Evolutionary conservation across 2,797 vertebrate genomes (phyloP).

Genomic region (Onychomys leucogaster): DNA sequence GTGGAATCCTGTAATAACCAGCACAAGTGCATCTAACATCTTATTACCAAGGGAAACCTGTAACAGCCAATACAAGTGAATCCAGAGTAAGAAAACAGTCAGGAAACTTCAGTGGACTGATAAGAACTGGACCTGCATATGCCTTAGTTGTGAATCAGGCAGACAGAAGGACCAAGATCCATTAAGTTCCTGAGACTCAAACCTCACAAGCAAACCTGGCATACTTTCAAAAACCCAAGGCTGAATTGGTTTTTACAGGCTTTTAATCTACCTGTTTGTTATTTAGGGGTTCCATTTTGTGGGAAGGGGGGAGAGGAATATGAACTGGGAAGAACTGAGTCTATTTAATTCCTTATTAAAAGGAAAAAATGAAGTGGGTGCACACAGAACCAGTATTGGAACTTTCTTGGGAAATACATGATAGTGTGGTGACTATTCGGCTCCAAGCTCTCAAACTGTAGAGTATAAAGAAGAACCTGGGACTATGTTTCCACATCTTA

Average conservation of each 20-base stretch:
- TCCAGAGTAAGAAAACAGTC: not conserved
- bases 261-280: not conserved
- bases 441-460: not conserved
- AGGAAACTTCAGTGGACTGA: not conserved
- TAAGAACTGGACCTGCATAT: not conserved
- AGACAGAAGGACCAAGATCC: not conserved
- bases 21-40: not conserved
- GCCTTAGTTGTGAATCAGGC: not conserved
- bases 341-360: not conserved
- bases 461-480: not conserved
- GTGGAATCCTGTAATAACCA: not conserved
- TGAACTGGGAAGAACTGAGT: not conserved
- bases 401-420: conserved; percentile 10
- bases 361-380: not conserved
- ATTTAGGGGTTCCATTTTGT: not conserved
- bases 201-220: not conserved
- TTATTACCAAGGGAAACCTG: not conserved
- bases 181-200: not conserved
- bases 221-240: not conserved
- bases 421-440: not conserved
- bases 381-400: not conserved
- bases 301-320: not conserved
- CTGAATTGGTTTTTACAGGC: not conserved
- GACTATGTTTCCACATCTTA: not conserved
- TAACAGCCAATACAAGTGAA: not conserved